Base-by-base conservation (phyloP, 2,113 vertebrate genomes). In the Oenanthe melanoleuca region DNA sequence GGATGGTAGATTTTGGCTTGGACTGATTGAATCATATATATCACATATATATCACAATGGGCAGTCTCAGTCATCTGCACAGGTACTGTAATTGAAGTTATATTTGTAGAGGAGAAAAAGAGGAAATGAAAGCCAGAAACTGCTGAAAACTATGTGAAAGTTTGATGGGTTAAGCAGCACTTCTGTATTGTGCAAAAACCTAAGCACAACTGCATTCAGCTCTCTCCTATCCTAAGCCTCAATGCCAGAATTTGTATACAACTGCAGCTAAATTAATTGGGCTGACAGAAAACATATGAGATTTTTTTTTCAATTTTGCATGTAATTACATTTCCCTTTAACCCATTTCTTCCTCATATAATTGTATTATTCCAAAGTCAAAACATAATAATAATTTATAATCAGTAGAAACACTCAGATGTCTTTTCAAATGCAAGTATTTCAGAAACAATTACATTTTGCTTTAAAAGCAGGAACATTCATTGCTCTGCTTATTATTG, bases 381-480 rank as follows among this genome's bases (percentile, higher is more conserved):
- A 94, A 93, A 34, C 8, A 29, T 42, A 63, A 86, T 86, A 65
- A 89, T 73, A 88, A 85, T 71, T 84, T 70, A 49, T 60, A 61
- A 80, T 86, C 71, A 69, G 59, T 75, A 73, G 82, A 85, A 88
- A 37, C 49, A 88, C 47, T 31, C 28, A 63, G 60, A 74, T 19
- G 4, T 53, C 42, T 57, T 96, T 91, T 33, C 38, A 72, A 94
- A 82, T 37, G 24, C n/a, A 74, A 17, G 13, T 70, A 91, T 75
- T 93, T 49, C 47, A 89, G 80, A 93, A 95, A 89, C 72, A 90
- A 89, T 95, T 90, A 61, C 49, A 75, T 77, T 93, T 89, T 85
- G 31, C 61, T 95, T 94, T 87, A 90, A 88, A 94, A 94, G 65
- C 57, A 78, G 64, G 56, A 91, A 74, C 74, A 64, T 45, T 87